Evolutionary conservation across 2,888 invertebrate species (phyloP).

Genomic region (Sussaba pulchella): DNA sequence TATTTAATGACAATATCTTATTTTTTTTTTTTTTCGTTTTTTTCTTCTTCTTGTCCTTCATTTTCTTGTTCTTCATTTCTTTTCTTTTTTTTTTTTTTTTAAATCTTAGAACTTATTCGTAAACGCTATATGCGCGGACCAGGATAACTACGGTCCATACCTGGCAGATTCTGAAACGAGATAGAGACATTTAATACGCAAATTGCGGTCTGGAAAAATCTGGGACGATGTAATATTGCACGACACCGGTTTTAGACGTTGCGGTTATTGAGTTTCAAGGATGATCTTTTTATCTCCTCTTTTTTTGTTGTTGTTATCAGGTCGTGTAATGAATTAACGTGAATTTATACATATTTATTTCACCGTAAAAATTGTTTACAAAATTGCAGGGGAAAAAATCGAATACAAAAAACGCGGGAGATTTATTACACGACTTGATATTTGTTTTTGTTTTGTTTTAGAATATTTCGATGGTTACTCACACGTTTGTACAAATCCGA

Average conservation of each 20-base stretch:
- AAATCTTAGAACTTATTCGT: conserved; percentile 74
- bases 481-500: conserved; percentile 82
- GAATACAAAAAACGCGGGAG: too few species aligned
- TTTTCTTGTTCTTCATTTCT: conserved; percentile 69
- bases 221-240: conserved; percentile 7
- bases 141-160: conserved; percentile 76
- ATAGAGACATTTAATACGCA: conserved; percentile 50
- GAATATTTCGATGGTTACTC: conserved; percentile 69
- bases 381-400: too few species aligned
- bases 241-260: conserved; percentile 29
- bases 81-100: conserved; percentile 69
- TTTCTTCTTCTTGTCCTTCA: conserved; percentile 69
- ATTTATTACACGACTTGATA: too few species aligned
- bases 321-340: too few species aligned
- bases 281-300: neutral
- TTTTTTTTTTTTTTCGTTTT: conserved; percentile 68
- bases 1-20: conserved; percentile 73
- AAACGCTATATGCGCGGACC: conserved; percentile 74
- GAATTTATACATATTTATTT: too few species aligned
- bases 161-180: conserved; percentile 75
- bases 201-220: conserved; percentile 36
- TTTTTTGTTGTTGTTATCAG: conserved; percentile 23
- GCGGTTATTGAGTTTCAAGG: conserved; percentile 46
- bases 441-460: conserved; percentile 25
- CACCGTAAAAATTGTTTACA: too few species aligned